Evolutionary conservation across 2,113 vertebrate genomes (phyloP), one percentile per base, ranked within the genome.

Genomic region (Onychostoma macrolepis): DNA sequence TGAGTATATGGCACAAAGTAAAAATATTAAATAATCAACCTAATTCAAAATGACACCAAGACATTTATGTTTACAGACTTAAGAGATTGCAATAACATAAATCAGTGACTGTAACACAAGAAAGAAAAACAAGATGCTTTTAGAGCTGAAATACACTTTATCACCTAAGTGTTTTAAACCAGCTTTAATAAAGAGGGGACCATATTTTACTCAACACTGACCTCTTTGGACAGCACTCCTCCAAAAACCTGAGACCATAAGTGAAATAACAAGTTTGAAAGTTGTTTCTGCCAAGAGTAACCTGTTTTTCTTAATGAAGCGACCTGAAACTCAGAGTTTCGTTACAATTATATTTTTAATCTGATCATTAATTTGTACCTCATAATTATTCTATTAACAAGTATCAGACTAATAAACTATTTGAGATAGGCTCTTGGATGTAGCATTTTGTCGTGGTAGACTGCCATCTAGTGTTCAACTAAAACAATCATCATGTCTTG

Each of bases 391-490:
- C 7, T n/a, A n/a, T 58, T n/a, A 58, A 79, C 48, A 26, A 33
- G 76, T 5, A 56, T 30, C 45, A 33, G 21, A 43, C 36, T 8
- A 43, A 81, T 19, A 15, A 65, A 61, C 50, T 24, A n/a, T 41
- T 67, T 43, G 8, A 58, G 13, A 43, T 58, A 3, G 12, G 2
- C 11, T 4, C 4, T 77, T 79, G 24, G 7, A 53, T 30, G 36
- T 80, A 61, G 36, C 36, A 28, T 41, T 7, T 82, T 85, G 53
- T 86, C 17, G 28, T 80, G 15, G 6, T 83, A 83, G 50, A 17
- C 63, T 85, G 88, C 83, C 86, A 87, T 74, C 88, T 89, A 85
- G 83, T 85, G 88, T 77, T 85, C 71, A 81, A 48, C 45, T 5
- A n/a, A 43, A 86, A 43, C 11, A 77, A 33, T 17, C 19, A 50